These are phyloP conservation scores for Monopis laevigella DNA, from an alignment of 2,888 invertebrate genomes.

Conservation along the genomic window DNA sequence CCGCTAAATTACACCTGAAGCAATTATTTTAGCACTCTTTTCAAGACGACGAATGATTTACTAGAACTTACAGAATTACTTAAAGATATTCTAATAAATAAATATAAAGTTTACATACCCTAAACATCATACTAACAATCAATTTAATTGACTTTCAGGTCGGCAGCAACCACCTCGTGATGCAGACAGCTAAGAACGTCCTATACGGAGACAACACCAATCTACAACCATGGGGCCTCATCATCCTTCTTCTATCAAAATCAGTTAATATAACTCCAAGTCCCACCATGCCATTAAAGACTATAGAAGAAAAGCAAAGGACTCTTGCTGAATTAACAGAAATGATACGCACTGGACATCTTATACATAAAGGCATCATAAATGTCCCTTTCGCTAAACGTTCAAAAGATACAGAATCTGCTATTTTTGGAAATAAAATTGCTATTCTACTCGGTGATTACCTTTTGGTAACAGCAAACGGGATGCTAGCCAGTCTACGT, in stretches of 20 bases:
- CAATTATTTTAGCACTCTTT: no score
- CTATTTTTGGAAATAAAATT: slow-evolving; percentile 89
- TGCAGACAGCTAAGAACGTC: slow-evolving; percentile 86
- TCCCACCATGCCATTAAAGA: slow-evolving; percentile 67
- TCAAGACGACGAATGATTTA: no score
- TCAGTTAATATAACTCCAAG: slow-evolving; percentile 69
- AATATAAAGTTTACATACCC: no score
- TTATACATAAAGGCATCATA: slow-evolving; percentile 76
- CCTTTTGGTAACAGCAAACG: slow-evolving; percentile 81
- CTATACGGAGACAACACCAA: slow-evolving; percentile 85
- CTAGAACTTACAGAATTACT: no score
- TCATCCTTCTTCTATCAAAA: slow-evolving; percentile 84
- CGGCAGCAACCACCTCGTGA: slow-evolving; percentile 85
- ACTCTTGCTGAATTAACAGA: slow-evolving; percentile 76
- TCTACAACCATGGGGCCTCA: slow-evolving; percentile 86
- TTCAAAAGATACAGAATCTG: slow-evolving; percentile 71
- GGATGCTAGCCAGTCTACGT: slow-evolving; percentile 79
- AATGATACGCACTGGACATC: slow-evolving; percentile 86
- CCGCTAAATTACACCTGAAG: no score
- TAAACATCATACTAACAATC: no score
- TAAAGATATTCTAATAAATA: no score
- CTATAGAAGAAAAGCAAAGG: slow-evolving; percentile 60
- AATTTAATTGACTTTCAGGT: slow-evolving; percentile 45
- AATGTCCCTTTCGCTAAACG: slow-evolving; percentile 62
- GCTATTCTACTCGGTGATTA: slow-evolving; percentile 88